Evolutionary conservation across 2,113 vertebrate genomes (phyloP).

Genomic region (cat (Felis catus)): F.catus_Fca126_mat1.0 CM031413.1:94695501-94696000

Average conservation of each 20-base stretch:
- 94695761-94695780: neutral
- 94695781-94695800: conserved; percentile 40
- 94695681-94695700: conserved; percentile 4
- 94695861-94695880: conserved; percentile 81
- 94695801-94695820: conserved; percentile 5
- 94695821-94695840: conserved; percentile 47
- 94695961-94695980: conserved; percentile 97
- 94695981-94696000: conserved; percentile 99
- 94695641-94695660: neutral
- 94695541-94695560: neutral
- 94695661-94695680: conserved; percentile 6
- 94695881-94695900: conserved; percentile 96
- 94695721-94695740: neutral
- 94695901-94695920: conserved; percentile 98
- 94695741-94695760: neutral
- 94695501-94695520: neutral
- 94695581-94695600: neutral
- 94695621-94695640: neutral
- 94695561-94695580: neutral
- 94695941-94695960: conserved; percentile 98
- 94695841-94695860: conserved; percentile 51
- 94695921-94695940: conserved; percentile 98
- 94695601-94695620: neutral
- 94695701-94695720: neutral
- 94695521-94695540: neutral